phyloP scores from a whole-genome alignment of 2,113 vertebrate genomes.

The Nannobrachium achirus region DNA sequence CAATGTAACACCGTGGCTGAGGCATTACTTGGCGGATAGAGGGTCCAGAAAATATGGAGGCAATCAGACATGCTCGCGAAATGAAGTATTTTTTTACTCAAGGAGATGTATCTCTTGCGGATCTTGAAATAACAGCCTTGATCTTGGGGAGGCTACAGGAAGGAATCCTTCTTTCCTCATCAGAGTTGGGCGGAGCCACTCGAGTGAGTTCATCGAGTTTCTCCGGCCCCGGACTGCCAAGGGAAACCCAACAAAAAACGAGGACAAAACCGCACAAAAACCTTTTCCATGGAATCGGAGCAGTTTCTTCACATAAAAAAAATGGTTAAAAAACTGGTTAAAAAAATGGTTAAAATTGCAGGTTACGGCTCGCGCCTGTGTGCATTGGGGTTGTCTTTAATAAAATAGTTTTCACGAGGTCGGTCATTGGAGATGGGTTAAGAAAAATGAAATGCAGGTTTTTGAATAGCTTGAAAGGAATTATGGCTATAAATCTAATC shows the following conservation, averaged over 20 bases:
- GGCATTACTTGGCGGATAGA: conserved; percentile 51
- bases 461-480: conserved; percentile 25
- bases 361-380: conserved; percentile 22
- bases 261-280: conserved; percentile 50
- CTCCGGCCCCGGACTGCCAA: conserved; percentile 46
- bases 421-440: conserved; percentile 26
- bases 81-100: conserved; percentile 19
- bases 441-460: conserved; percentile 39
- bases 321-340: conserved; percentile 1
- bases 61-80: conserved; percentile 57
- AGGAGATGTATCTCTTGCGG: conserved; percentile 41
- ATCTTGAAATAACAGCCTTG: conserved; percentile 43
- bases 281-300: conserved; percentile 43
- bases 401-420: conserved; percentile 32
- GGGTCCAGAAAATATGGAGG: conserved; percentile 60
- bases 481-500: conserved; percentile 35
- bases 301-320: conserved; percentile 50
- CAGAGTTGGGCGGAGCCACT: conserved; percentile 32
- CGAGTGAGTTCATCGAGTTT: conserved; percentile 62
- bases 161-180: conserved; percentile 33
- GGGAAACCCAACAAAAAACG: conserved; percentile 57
- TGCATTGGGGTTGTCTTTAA: not conserved
- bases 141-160: conserved; percentile 45
- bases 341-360: conserved; percentile 36
- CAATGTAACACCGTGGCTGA: conserved; percentile 16